These are phyloP conservation scores for Myzus persicae DNA, from an alignment of 1,140 invertebrate species.

Conservation along the genomic window DNA sequence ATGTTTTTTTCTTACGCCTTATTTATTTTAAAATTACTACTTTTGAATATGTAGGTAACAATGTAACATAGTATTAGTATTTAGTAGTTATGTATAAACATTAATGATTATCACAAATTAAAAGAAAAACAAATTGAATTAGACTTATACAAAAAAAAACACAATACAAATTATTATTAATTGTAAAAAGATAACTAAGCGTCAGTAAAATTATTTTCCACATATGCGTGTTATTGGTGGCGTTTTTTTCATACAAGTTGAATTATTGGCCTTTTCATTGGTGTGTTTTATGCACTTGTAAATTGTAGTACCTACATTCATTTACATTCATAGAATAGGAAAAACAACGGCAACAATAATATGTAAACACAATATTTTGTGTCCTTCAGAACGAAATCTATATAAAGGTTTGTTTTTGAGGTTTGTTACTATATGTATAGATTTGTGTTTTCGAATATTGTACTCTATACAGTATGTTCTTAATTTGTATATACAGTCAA, in stretches of 20 bases:
- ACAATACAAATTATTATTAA: not conserved
- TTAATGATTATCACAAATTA: not conserved
- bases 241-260: not conserved
- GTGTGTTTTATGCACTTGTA: not conserved
- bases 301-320: not conserved
- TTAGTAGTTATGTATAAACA: not conserved
- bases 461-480: not conserved
- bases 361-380: not conserved
- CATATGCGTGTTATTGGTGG: not conserved
- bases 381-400: not conserved
- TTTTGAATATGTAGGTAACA: too few species aligned
- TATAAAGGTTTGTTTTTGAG: slow-evolving; percentile 37
- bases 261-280: not conserved
- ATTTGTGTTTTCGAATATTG: not conserved
- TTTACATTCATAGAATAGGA: not conserved
- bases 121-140: not conserved
- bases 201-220: not conserved
- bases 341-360: not conserved
- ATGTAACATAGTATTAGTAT: not conserved
- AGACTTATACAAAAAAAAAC: not conserved
- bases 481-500: not conserved
- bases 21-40: not conserved
- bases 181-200: not conserved
- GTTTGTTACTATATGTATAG: not conserved
- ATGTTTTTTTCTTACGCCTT: not conserved